Evolutionary conservation across 2,888 invertebrate genomes (phyloP), one percentile per base, ranked within the genome.

Genomic region (Dryadula phaetusa): DNA sequence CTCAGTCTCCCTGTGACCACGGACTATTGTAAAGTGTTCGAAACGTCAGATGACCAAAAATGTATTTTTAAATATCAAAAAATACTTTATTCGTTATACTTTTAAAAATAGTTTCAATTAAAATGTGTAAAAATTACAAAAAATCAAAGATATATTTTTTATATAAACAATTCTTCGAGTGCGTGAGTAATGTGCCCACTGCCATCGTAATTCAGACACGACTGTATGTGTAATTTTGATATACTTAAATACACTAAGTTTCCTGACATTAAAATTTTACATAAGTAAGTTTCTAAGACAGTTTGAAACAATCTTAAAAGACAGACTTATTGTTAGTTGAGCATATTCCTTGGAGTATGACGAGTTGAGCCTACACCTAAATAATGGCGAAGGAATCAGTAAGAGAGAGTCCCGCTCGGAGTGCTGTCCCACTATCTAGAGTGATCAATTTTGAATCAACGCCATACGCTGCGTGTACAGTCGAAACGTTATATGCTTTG

Each of bases 371-470:
- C 58, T 20, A 16, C 40, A 60, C 49, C 47, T 49, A 58, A 60
- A 47, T 64, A 53, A 62, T 44, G 32, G 44, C 18, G 63, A 47
- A 47, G 67, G 14, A 60, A 66, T 53, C 49, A 66, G 32, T 40
- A 32, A 16, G 10, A 14, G 25, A n/a, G 25, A 25, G 52, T 53
- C 53, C 53, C 53, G 53, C 10, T n/a, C 16, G 2, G 46, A 20
- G 40, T 22, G 14, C 20, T 10, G 56, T 42, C 42, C 28, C 60
- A 16, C 28, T 28, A 54, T 64, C 64, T 47, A 52, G 60, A n/a
- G 62, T 73, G 73, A 82, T 82, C 79, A 82, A 80, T 80, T 78
- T 54, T 71, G 67, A 76, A 81, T 82, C 78, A 81, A 71, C 67
- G 67, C 68, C 80, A 77, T 73, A 72, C 75, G 74, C 52, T 53